Conservation (phyloP, 2,113 vertebrate genomes). For the Okapia johnstoni region DNA sequence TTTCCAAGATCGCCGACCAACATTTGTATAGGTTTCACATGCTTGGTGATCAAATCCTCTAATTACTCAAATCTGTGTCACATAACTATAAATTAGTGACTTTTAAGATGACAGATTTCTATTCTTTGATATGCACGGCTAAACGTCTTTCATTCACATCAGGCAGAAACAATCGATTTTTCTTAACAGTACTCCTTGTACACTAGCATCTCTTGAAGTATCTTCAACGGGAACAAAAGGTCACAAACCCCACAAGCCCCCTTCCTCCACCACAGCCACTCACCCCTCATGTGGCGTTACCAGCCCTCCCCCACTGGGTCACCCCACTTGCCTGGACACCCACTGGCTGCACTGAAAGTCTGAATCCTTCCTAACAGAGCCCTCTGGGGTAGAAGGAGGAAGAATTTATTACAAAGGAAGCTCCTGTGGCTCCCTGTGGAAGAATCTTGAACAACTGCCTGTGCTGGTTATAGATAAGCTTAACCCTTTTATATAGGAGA, state of each 20-base stretch:
- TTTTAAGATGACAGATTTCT: constrained; percentile 41
- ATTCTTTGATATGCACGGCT: constrained; percentile 8
- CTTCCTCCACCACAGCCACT: background rate
- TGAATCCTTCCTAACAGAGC: background rate
- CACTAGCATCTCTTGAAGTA: background rate
- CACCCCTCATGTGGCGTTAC: background rate
- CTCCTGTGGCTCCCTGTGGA: background rate
- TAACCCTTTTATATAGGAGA: background rate
- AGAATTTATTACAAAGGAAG: background rate
- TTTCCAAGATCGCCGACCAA: constrained; percentile 64
- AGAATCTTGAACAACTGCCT: background rate
- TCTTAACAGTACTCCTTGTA: background rate
- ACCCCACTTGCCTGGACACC: background rate
- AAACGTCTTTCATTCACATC: background rate
- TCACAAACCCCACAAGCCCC: background rate
- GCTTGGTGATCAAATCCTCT: constrained; percentile 60
- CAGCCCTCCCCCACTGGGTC: accelerated
- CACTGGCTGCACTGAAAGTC: background rate
- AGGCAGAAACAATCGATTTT: background rate
- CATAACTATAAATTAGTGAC: constrained; percentile 49
- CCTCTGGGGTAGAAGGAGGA: background rate
- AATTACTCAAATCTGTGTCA: constrained; percentile 52
- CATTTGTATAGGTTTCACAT: constrained; percentile 56
- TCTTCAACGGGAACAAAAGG: background rate
- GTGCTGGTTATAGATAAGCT: background rate